These are phyloP conservation scores for Xylocampa areola DNA, from an alignment of 2,888 invertebrate species.

Conservation along the genomic window DNA sequence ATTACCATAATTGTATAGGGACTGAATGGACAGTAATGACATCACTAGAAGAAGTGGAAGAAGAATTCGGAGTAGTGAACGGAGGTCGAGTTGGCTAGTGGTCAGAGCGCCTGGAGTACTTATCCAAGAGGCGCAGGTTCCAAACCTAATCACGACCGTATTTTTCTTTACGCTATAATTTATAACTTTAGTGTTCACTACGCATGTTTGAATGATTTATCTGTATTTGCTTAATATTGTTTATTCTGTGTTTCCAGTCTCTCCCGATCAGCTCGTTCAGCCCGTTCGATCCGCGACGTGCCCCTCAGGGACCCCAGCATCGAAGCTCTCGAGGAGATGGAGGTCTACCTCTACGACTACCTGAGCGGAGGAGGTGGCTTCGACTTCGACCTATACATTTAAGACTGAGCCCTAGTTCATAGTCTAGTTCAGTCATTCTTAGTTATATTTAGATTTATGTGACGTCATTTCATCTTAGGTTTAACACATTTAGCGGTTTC, in stretches of 20 bases:
- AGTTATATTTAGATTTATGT: conserved; percentile 16
- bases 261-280: conserved; percentile 86
- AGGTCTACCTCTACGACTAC: conserved; percentile 91
- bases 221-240: too few relatives aligned
- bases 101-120: too few relatives aligned
- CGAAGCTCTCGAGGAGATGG: conserved; percentile 89
- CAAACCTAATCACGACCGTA: too few relatives aligned
- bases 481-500: neutral
- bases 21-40: too few relatives aligned
- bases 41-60: too few relatives aligned
- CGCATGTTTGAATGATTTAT: too few relatives aligned
- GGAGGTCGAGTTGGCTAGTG: too few relatives aligned
- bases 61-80: too few relatives aligned
- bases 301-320: conserved; percentile 79
- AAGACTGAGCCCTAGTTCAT: conserved; percentile 54
- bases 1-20: too few relatives aligned
- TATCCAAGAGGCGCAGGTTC: too few relatives aligned
- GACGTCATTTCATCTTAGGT: conserved; percentile 17
- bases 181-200: too few relatives aligned
- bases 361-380: conserved; percentile 90
- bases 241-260: conserved; percentile 59
- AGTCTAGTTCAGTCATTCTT: conserved; percentile 54
- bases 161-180: too few relatives aligned
- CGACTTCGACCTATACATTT: conserved; percentile 88
- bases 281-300: conserved; percentile 78